Base-by-base conservation (phyloP, 2,888 invertebrate species). In the Limnephilus rhombicus region DNA sequence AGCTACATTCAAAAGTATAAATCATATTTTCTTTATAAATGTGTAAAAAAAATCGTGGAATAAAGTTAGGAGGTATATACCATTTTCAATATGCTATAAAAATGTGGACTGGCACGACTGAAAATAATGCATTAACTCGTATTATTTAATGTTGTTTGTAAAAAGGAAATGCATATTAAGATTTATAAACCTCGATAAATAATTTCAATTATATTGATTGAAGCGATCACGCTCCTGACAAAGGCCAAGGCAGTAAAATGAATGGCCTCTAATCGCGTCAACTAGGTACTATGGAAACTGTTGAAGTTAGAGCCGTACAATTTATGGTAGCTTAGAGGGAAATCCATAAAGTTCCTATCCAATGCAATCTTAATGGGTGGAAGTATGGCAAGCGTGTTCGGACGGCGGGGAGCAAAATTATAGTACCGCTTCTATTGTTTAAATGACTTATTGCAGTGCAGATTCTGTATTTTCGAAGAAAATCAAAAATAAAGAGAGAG, bases 231-330 rank as follows among this genome's bases (percentile, higher is more conserved):
- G 68, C 68, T 24, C 24, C 68, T 24, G 68, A 68, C 68, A n/a
- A 68, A 68, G 24, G n/a, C 24, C 68, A n/a, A 68, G 68, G 85
- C 41, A 85, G 31, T 85, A 87, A 83, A 53, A 87, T 29, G n/a
- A 87, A 87, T 29, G 34, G 87, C 31, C 68, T 5, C 15, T 87
- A 53, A 87, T 87, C 87, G 87, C 53, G 45, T 87, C 45, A 87
- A 68, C 49, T 53, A 24, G 9, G n/a, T 68, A 68, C 68, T 53
- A 87, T 87, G 53, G 31, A 53, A 53, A 53, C 49, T 87, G 87
- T 53, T 86, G 86, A 31, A 86, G 86, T 86, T 87, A 86, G 49
- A 86, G 85, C 49, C 85, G 34, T 87, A 68, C 68, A 87, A 87
- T 87, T 87, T 29, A 87, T 68, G 87, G 87, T 53, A 87, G 45